Evolutionary conservation across 2,113 vertebrate genomes (phyloP).

Genomic region (Petroica traversi): DNA sequence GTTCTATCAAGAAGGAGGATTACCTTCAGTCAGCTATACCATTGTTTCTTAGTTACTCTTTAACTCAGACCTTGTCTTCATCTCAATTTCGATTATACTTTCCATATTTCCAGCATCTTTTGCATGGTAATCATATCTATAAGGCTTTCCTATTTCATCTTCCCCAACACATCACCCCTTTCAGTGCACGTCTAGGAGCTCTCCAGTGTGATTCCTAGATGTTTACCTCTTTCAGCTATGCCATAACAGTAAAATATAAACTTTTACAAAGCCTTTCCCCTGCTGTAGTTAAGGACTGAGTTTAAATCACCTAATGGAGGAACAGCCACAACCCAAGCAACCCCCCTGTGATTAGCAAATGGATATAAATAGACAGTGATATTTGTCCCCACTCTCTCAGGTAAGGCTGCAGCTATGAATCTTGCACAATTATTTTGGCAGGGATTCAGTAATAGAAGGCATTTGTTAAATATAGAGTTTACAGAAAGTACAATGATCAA

Average conservation of each 20-base stretch:
- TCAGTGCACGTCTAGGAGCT: neutral
- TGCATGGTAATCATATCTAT: too few species aligned
- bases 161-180: too few species aligned
- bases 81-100: too few species aligned
- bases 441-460: neutral
- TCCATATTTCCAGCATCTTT: too few species aligned
- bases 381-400: neutral
- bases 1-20: too few species aligned
- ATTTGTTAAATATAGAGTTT: neutral
- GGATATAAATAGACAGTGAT: neutral
- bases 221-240: neutral
- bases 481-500: neutral
- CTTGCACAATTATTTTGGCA: neutral
- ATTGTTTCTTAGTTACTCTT: too few species aligned
- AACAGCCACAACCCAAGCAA: neutral
- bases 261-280: neutral
- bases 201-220: neutral
- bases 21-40: too few species aligned
- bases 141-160: too few species aligned
- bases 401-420: neutral
- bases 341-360: neutral
- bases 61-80: too few species aligned
- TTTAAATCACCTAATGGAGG: neutral
- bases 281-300: neutral
- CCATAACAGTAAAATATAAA: neutral